Percentiles rank a stretch among this genome's conserved stretches.
phyloP scores from a whole-genome alignment of 2,113 vertebrate species.

The Irena cyanogastra region DNA sequence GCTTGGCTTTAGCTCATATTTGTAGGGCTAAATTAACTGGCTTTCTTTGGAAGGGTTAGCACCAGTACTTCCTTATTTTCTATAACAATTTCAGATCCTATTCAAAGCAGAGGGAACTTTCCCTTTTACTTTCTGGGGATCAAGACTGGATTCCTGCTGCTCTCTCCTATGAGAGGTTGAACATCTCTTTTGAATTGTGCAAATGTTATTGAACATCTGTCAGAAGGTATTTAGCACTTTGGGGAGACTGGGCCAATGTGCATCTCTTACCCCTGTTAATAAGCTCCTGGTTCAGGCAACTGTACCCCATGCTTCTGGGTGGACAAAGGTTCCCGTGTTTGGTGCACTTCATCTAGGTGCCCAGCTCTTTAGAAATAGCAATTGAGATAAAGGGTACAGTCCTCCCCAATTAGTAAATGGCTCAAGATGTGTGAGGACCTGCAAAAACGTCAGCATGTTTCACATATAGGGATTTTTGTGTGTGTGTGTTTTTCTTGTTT shows the following conservation, averaged over 20 bases:
- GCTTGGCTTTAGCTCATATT: not conserved
- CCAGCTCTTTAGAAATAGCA: not conserved
- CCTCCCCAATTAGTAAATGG: not conserved
- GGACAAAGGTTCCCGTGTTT: not conserved
- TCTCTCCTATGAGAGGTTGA: not conserved
- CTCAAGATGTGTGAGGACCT: not conserved
- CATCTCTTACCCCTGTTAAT: not conserved
- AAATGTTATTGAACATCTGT: not conserved
- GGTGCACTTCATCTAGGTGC: not conserved
- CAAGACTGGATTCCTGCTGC: not conserved
- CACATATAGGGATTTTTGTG: not conserved
- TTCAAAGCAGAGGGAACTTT: not conserved
- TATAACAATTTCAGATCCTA: not conserved
- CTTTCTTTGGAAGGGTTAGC: not conserved
- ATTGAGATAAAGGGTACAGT: not conserved
- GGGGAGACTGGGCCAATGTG: fast-evolving
- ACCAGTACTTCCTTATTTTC: not conserved
- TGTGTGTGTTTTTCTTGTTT: not conserved
- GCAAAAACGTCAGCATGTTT: not conserved
- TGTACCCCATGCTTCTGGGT: not conserved
- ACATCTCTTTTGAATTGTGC: not conserved
- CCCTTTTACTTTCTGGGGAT: not conserved
- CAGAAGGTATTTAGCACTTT: not conserved
- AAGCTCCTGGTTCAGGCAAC: not conserved
- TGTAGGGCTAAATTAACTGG: not conserved